Percentiles rank a stretch among this genome's conserved stretches.
These are phyloP conservation scores for Kryptopterus vitreolus DNA, from an alignment of 2,797 vertebrate genomes.

Conservation along the genomic window DNA sequence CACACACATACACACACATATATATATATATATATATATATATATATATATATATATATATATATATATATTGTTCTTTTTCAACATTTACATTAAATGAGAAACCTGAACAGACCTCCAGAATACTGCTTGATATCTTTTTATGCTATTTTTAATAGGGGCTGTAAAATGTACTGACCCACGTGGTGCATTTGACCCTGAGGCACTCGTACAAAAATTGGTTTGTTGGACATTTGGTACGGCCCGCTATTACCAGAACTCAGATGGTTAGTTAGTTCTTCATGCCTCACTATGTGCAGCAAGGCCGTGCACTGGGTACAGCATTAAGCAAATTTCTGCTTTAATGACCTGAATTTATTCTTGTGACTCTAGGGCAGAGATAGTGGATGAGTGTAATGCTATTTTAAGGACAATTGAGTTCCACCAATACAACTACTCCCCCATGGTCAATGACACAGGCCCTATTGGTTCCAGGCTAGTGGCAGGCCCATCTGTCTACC, in stretches of 20 bases:
- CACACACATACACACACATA: too few species aligned
- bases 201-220: background rate
- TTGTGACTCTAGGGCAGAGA: slow-evolving; percentile 7
- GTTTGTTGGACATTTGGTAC: background rate
- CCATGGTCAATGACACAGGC: slow-evolving; percentile 9
- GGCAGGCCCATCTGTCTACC: slow-evolving; percentile 23
- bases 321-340: slow-evolving; percentile 8
- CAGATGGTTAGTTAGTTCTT: slow-evolving; percentile 12
- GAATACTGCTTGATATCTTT: background rate
- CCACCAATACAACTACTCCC: slow-evolving; percentile 13
- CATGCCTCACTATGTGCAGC: background rate
- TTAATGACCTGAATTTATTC: slow-evolving; percentile 22
- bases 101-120: background rate
- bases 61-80: too few species aligned
- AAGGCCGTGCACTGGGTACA: background rate
- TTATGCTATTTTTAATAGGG: background rate
- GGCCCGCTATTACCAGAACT: background rate
- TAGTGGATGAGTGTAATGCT: slow-evolving; percentile 8
- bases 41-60: too few species aligned
- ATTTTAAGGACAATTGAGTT: slow-evolving; percentile 28
- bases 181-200: background rate
- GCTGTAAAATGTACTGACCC: background rate
- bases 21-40: too few species aligned
- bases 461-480: slow-evolving; percentile 19
- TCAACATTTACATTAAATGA: background rate